Base-by-base conservation (phyloP, 2,797 vertebrate genomes). In the Aeoliscus strigatus region DNA sequence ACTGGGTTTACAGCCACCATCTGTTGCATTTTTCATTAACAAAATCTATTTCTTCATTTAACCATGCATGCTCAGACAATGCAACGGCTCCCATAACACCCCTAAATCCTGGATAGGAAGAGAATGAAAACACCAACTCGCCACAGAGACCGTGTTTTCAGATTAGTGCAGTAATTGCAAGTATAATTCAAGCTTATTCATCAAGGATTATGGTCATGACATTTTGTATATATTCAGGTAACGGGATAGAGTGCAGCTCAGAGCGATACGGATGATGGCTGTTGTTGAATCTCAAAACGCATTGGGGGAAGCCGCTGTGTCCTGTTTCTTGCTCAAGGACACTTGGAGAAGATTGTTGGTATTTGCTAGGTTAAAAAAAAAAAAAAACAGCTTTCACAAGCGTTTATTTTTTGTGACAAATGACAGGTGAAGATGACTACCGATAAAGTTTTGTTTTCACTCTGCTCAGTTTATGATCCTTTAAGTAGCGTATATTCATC, bases 11-110 rank as follows among this genome's bases (percentile, higher is more conserved):
- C 73, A 70, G 77, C 73, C 73, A 59, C 86, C 85, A 85, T 85
- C 85, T 87, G 85, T 84, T 86, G 80, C 76, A 44, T 84, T 86
- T 87, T 87, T 84, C 82, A 86, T 86, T 86, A 86, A 83, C 81
- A 80, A 81, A 83, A 84, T 84, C 80, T 84, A 86, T 82, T 81
- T 75, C 79, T 83, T 73, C 79, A 70, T 82, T 85, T 85, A 81
- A 71, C 73, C 79, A 55, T 75, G 80, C 79, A 36, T 68, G 74
- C 82, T 76, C 79, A 83, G 75, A 84, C 82, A 83, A 81, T 82
- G 70, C 66, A 51, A 51, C 26, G 64, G 71, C 70, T 78, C 77
- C 78, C 82, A 73, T 43, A 71, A 63, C 72, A 25, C 61, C 57
- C 49, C 50, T 76, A 83, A 81, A 79, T 79, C 72, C 80, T 59